Conservation (phyloP, 2,797 vertebrate genomes). For the Vespertilio murinus region DNA sequence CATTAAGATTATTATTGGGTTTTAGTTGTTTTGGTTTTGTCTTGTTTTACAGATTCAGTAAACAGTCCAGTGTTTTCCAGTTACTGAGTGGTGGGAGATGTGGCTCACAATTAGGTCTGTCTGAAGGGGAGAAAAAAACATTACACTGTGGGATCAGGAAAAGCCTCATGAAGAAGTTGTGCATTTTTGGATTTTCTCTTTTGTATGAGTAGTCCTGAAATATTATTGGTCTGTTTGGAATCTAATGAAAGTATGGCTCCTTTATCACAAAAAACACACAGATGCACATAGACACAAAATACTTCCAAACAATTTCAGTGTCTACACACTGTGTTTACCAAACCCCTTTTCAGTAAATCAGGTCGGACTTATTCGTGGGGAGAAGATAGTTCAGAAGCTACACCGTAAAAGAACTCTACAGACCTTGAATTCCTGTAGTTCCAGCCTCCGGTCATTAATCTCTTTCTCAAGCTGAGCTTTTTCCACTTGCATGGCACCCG, state of each 20-base stretch:
- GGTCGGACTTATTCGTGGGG: not conserved
- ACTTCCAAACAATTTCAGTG: not conserved
- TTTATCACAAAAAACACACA: not conserved
- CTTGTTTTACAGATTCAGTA: not conserved
- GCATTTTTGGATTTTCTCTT: not conserved
- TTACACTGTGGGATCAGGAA: not conserved
- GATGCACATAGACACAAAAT: not conserved
- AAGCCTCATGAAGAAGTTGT: not conserved
- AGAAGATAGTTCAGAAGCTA: not conserved
- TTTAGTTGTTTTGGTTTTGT: not conserved
- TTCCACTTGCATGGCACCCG: slow-evolving; percentile 83
- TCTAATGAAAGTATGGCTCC: not conserved
- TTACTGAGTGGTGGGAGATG: not conserved
- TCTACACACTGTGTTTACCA: not conserved
- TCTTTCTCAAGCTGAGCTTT: slow-evolving; percentile 86
- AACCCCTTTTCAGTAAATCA: not conserved
- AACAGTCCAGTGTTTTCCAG: not conserved
- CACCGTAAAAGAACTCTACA: not conserved
- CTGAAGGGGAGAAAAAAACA: not conserved
- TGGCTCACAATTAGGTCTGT: not conserved
- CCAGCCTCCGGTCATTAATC: slow-evolving; percentile 82
- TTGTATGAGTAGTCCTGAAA: not conserved
- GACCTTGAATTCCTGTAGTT: slow-evolving; percentile 87
- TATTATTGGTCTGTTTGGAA: not conserved
- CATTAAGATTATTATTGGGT: too few relatives aligned